A percentile compares a stretch with the other conserved stretches of the same genome.
phyloP scores from a whole-genome alignment of 2,797 vertebrate genomes.

The Lagodon rhomboides region DNA sequence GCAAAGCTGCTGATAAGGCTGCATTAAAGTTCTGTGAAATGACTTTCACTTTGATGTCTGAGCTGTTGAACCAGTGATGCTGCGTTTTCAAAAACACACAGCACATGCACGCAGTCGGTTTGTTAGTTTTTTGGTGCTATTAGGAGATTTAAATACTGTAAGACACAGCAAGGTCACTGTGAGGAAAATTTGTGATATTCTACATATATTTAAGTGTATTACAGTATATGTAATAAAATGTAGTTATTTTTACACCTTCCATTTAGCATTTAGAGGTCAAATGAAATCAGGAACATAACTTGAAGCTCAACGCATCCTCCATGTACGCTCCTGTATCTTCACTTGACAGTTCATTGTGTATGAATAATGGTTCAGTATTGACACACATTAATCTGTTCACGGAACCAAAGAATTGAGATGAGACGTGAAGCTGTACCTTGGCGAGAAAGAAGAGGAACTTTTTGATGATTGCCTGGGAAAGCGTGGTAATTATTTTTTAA shows the following conservation, averaged over 20 bases:
- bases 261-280: not conserved
- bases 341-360: not conserved
- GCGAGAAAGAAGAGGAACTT: constrained; percentile 3
- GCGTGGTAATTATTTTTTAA: not conserved
- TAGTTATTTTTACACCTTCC: not conserved
- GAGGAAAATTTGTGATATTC: not conserved
- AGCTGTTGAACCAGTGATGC: not conserved
- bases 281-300: not conserved
- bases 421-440: not conserved
- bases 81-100: not conserved
- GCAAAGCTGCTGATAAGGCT: constrained; percentile 55
- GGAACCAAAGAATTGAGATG: not conserved
- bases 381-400: not conserved
- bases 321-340: not conserved
- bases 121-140: not conserved
- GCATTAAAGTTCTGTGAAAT: constrained; percentile 6
- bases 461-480: constrained; percentile 4
- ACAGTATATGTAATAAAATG: not conserved
- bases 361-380: not conserved
- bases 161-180: not conserved
- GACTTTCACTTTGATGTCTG: constrained; percentile 3
- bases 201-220: not conserved
- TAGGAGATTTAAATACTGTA: too few species aligned
- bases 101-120: too few species aligned
- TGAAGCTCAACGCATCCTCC: not conserved